phyloP scores from a whole-genome alignment of 2,113 vertebrate species.

The Australoheros scitulus region DNA sequence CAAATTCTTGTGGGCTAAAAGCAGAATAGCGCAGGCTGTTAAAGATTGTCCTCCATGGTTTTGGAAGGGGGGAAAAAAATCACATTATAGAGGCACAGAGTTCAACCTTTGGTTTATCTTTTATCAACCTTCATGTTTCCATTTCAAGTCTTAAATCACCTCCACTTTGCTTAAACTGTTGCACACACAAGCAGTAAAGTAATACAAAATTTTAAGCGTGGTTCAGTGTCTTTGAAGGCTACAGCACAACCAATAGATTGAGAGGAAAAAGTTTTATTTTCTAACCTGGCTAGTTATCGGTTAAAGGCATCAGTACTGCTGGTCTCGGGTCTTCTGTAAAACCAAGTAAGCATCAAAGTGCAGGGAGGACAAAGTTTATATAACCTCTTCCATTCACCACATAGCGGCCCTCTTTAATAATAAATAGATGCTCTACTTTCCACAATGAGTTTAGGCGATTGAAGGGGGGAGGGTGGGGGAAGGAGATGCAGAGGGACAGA shows the following conservation, averaged over 20 bases:
- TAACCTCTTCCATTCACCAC: slow-evolving; percentile 2
- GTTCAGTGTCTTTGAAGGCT: not conserved
- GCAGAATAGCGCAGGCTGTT: not conserved
- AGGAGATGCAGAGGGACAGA: not conserved
- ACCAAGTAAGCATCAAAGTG: not conserved
- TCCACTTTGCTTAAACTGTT: no score
- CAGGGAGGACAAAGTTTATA: not conserved
- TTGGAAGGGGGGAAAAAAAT: not conserved
- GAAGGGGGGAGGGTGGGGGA: not conserved
- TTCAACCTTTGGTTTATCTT: not conserved
- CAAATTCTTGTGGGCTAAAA: not conserved
- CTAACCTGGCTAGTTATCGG: not conserved
- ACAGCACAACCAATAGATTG: not conserved
- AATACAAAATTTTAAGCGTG: accelerated
- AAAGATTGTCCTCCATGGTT: not conserved
- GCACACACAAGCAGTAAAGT: no score
- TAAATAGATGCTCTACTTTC: slow-evolving; percentile 10
- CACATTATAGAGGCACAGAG: not conserved
- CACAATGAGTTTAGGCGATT: slow-evolving; percentile 8
- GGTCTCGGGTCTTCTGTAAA: accelerated
- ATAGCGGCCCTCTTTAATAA: not conserved
- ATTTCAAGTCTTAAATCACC: not conserved
- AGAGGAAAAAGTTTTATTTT: not conserved
- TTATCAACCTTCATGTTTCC: not conserved
- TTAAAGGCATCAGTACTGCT: not conserved